Percentiles rank a stretch among this genome's conserved stretches.
phyloP scores from a whole-genome alignment of 2,113 vertebrate genomes.

The Pipa parva region DNA sequence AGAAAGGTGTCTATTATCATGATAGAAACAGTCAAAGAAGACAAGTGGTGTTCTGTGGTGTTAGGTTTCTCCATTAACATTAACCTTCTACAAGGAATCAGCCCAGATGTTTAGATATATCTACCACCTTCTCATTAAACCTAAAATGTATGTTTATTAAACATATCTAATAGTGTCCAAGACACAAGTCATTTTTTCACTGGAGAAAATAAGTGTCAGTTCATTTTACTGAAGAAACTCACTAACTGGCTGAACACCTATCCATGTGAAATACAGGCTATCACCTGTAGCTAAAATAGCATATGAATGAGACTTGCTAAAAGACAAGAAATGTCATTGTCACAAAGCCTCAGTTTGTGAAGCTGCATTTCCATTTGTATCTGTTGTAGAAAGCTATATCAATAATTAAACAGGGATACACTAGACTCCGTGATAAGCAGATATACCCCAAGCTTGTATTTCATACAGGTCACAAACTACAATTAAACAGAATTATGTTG shows the following conservation, averaged over 20 bases:
- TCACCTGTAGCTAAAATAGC: too few relatives aligned
- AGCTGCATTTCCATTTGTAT: neutral
- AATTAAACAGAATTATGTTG: neutral
- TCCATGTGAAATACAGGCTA: too few relatives aligned
- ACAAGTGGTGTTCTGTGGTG: conserved; percentile 26
- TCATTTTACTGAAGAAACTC: too few relatives aligned
- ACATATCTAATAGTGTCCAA: neutral
- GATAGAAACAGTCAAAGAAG: conserved; percentile 10
- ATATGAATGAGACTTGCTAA: neutral
- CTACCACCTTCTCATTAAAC: neutral
- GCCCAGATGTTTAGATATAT: neutral
- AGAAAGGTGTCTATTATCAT: conserved; percentile 13
- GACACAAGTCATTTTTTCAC: too few relatives aligned
- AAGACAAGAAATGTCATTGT: neutral
- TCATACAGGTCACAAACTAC: conserved; percentile 4
- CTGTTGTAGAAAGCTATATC: conserved; percentile 12
- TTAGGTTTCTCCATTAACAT: conserved; percentile 17
- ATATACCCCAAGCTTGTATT: conserved; percentile 24
- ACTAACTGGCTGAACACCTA: too few relatives aligned
- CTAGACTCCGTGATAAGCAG: conserved; percentile 17
- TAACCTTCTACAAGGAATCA: conserved; percentile 10
- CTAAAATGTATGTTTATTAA: neutral
- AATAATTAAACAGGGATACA: conserved; percentile 31
- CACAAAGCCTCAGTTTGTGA: neutral
- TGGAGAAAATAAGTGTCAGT: too few relatives aligned